Evolutionary conservation across 2,888 invertebrate genomes (phyloP), one percentile per base, ranked within the genome.

Genomic region (Bombylius discolor): DNA sequence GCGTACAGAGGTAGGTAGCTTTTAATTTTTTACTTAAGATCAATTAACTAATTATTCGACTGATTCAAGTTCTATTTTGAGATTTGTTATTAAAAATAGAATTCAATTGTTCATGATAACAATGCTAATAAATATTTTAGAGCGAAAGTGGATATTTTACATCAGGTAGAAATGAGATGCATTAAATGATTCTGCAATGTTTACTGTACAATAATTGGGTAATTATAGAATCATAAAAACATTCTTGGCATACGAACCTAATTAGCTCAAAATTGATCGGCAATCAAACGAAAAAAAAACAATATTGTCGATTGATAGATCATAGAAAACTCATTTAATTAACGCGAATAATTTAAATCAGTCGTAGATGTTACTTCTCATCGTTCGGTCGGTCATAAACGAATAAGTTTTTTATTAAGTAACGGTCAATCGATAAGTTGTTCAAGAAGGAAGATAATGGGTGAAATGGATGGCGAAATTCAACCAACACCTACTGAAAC

Each of bases 311-410:
- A 42, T 42, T 11, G 5, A 11, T 11, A 42, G 11, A 42, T 51
- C 56, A 49, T 49, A 55, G 45, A 47, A 42, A 47, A 42, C 50
- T 51, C 42, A 55, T 12, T 51, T 47, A 47, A 47, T 39, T 47
- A 51, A 42, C 39, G 47, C 47, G 50, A 55, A 51, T 57, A 61
- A 63, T 65, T 65, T 65, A 62, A 65, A 65, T 68, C 69, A 73
- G 73, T 73, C 70, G 69, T 68, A 70, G 68, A 67, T 71, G 64
- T 68, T 69, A 71, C 68, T 69, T 71, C 68, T 67, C 65, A 68
- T 66, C 70, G 72, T 70, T 67, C 71, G 70, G 73, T 69, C 70
- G 70, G 39, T 42, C 39, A 66, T 63, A 67, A 62, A 65, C 67
- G 66, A 64, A 53, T 47, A 50, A 52, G 9, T 11, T 5, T 42